Conservation (phyloP, 1,140 invertebrate genomes). For the Berghia stephanieae region DNA sequence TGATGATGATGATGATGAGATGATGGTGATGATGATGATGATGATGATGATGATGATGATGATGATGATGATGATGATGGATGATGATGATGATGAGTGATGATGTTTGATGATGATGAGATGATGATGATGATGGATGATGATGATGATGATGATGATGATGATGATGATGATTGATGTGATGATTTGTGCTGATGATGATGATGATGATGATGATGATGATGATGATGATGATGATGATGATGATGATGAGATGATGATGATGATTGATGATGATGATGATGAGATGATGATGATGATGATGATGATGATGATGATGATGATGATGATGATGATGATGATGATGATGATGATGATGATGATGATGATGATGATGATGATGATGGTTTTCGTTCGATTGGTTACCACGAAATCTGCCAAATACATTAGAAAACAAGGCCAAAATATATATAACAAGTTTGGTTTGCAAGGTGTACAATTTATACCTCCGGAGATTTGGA, state of each 20-base stretch:
- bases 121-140: no score
- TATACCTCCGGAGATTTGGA: no score
- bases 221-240: neutral
- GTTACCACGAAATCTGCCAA: no score
- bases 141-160: constrained; percentile 25
- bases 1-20: no score
- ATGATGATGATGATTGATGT: neutral
- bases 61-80: constrained; percentile 30
- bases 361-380: constrained; percentile 20
- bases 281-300: no score
- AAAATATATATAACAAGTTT: no score
- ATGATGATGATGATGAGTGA: no score
- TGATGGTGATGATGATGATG: constrained; percentile 30
- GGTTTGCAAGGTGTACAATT: no score
- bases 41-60: constrained; percentile 32
- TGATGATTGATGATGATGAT: no score
- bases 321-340: constrained; percentile 28
- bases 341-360: constrained; percentile 32
- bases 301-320: constrained; percentile 19
- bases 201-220: neutral
- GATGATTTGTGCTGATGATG: no score
- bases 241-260: neutral
- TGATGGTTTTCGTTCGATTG: neutral
- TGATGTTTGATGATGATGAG: no score
- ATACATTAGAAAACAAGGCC: no score